Evolutionary conservation across 1,140 invertebrate species (phyloP).

Genomic region (Parapsyche elsis): DNA sequence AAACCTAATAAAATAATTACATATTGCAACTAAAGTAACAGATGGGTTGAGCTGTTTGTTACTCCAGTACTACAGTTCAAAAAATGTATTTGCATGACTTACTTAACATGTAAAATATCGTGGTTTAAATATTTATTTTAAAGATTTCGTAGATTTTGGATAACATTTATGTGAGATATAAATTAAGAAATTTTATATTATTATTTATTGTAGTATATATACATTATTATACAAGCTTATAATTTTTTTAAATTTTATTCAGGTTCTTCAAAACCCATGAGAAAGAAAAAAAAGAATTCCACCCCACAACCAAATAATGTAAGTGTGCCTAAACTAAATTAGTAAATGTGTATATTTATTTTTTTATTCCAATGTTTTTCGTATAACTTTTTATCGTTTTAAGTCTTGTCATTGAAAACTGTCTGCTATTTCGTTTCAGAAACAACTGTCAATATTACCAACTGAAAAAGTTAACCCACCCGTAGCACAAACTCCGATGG

Average conservation of each 20-base stretch:
- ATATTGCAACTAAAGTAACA: neutral
- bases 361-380: neutral
- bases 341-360: too few relatives aligned
- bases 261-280: slow-evolving; percentile 61
- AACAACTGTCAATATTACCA: slow-evolving; percentile 33
- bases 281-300: slow-evolving; percentile 65
- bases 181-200: too few relatives aligned
- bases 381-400: too few relatives aligned
- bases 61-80: too few relatives aligned
- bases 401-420: too few relatives aligned
- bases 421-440: slow-evolving; percentile 39
- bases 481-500: neutral
- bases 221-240: neutral
- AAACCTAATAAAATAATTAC: neutral
- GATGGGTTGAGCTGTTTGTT: neutral
- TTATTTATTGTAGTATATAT: too few relatives aligned
- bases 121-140: too few relatives aligned
- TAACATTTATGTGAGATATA: too few relatives aligned
- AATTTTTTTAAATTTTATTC: slow-evolving; percentile 42
- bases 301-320: slow-evolving; percentile 44
- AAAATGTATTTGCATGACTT: too few relatives aligned
- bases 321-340: too few relatives aligned
- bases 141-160: too few relatives aligned
- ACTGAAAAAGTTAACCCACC: slow-evolving; percentile 28
- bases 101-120: too few relatives aligned